These are phyloP conservation scores for Macropis europaea DNA, from an alignment of 2,888 invertebrate species.

Conservation along the genomic window DNA sequence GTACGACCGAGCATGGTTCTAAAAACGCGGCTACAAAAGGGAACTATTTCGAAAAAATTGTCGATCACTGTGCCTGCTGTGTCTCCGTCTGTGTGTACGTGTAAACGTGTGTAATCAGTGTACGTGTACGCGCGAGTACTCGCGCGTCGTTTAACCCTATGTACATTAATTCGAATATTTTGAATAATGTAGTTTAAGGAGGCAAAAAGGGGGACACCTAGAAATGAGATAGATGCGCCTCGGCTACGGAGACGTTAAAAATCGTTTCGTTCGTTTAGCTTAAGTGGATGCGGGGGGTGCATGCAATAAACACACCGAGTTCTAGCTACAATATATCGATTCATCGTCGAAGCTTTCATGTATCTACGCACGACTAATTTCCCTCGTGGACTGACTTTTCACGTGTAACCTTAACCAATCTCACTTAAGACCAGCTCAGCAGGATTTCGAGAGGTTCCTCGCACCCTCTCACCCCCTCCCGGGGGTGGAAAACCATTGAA, in stretches of 20 bases:
- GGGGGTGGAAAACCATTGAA: slow-evolving; percentile 28
- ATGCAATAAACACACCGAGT: slow-evolving; percentile 61
- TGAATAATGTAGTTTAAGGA: slow-evolving; percentile 22
- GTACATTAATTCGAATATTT: slow-evolving; percentile 30
- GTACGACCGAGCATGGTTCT: slow-evolving; percentile 49
- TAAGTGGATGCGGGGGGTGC: slow-evolving; percentile 35
- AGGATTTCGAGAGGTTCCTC: slow-evolving; percentile 44
- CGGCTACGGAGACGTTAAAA: slow-evolving; percentile 17
- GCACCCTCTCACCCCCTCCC: slow-evolving; percentile 1
- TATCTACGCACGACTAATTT: slow-evolving; percentile 21
- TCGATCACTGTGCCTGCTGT: background rate
- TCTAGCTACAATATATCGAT: slow-evolving; percentile 52
- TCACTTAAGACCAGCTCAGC: slow-evolving; percentile 62
- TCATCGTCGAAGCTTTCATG: slow-evolving; percentile 31
- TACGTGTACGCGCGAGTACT: background rate
- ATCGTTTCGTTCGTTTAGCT: slow-evolving; percentile 15
- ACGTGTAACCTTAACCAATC: too few species aligned
- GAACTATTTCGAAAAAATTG: background rate
- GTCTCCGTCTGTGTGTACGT: slow-evolving; percentile 3
- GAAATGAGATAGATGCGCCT: slow-evolving; percentile 33
- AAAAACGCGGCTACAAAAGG: background rate
- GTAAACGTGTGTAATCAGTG: slow-evolving; percentile 21
- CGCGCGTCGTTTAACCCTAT: slow-evolving; percentile 9
- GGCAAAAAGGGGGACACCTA: slow-evolving; percentile 45
- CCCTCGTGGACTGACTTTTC: too few species aligned